Evolutionary conservation across 2,113 vertebrate genomes (phyloP).

Genomic region (Malaclemys terrapin): DNA sequence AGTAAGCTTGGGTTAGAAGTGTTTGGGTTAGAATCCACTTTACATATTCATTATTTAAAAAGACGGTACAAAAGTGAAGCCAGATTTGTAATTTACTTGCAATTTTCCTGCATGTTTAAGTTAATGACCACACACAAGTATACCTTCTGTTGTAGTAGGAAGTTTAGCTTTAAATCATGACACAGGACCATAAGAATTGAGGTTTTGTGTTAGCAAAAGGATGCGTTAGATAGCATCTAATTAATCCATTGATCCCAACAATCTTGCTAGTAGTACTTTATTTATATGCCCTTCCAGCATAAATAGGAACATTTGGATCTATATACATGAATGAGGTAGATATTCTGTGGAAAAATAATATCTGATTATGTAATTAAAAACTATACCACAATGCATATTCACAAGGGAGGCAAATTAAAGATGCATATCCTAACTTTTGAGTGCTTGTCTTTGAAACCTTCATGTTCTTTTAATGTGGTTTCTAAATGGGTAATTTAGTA

Average conservation of each 20-base stretch:
- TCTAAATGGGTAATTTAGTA: neutral
- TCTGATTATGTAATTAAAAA: neutral
- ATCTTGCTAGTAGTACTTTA: neutral
- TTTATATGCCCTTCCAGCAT: neutral
- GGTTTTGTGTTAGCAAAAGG: neutral
- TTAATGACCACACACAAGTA: neutral
- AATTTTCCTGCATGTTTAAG: neutral
- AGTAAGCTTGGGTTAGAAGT: neutral
- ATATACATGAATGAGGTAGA: neutral
- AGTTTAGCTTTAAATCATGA: neutral
- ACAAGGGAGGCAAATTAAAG: neutral
- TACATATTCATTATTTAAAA: neutral
- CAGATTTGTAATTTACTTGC: neutral
- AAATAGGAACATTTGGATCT: neutral
- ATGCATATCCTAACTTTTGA: neutral
- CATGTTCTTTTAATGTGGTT: neutral
- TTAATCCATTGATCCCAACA: neutral
- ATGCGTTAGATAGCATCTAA: neutral
- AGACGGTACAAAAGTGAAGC: neutral
- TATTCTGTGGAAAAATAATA: neutral
- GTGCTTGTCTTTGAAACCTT: neutral
- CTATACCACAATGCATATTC: neutral
- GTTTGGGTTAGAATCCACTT: neutral
- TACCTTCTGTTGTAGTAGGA: neutral
- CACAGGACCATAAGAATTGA: neutral